Evolutionary conservation across 2,113 vertebrate genomes (phyloP).

Genomic region (Urocolius indicus): DNA sequence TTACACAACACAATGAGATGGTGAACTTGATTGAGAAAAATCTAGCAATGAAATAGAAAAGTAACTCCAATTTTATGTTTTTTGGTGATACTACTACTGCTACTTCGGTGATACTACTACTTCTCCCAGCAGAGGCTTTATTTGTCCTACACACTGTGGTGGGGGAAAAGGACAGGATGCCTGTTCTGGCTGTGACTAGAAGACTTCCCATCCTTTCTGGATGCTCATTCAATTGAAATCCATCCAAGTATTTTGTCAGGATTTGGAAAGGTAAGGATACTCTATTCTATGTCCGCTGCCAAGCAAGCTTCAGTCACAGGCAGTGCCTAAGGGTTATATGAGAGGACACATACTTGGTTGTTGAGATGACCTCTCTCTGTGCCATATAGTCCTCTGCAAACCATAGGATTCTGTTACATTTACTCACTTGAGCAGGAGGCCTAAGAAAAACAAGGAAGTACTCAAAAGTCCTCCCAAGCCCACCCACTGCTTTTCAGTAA

Average conservation of each 20-base stretch:
- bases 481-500: background rate
- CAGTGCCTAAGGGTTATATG: background rate
- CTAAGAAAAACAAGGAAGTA: background rate
- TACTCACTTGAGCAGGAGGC: background rate
- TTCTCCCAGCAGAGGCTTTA: background rate
- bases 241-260: background rate
- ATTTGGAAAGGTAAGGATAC: background rate
- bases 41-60: background rate
- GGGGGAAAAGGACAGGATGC: background rate
- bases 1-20: background rate
- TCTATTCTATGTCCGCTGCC: background rate
- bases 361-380: background rate
- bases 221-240: background rate
- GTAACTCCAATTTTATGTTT: background rate
- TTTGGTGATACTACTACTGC: background rate
- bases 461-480: background rate
- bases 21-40: background rate
- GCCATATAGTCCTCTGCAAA: background rate
- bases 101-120: background rate
- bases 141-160: background rate
- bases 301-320: background rate
- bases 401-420: background rate
- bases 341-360: background rate
- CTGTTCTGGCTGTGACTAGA: background rate
- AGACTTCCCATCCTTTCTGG: background rate